Evolutionary conservation across 2,113 vertebrate genomes (phyloP).

Genomic region (Jacana jacana): DNA sequence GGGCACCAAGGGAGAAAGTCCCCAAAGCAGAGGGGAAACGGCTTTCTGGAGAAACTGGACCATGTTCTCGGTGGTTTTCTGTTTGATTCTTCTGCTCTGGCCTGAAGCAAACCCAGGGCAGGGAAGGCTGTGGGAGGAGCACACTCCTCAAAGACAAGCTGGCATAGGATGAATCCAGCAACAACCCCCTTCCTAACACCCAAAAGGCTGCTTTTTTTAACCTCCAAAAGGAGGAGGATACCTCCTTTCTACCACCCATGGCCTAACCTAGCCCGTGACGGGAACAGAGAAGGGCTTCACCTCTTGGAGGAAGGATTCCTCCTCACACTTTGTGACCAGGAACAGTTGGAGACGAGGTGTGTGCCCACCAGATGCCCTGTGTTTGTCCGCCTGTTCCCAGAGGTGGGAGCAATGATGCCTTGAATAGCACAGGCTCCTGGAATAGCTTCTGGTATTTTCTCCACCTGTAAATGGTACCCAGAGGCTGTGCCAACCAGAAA

Average conservation of each 20-base stretch:
- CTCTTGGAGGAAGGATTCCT: background rate
- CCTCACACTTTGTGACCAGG: background rate
- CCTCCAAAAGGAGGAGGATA: background rate
- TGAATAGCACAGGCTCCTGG: background rate
- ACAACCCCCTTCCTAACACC: background rate
- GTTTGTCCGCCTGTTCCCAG: background rate
- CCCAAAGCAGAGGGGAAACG: background rate
- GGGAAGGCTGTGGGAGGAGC: background rate
- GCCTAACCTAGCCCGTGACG: background rate
- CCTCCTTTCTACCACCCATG: background rate
- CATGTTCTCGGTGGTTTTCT: background rate
- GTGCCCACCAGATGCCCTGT: background rate
- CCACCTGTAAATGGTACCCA: background rate
- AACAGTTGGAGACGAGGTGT: accelerated
- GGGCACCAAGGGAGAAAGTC: background rate
- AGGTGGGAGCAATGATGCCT: background rate
- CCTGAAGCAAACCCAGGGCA: accelerated
- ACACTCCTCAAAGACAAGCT: accelerated
- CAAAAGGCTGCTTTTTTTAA: background rate
- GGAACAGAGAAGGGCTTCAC: background rate
- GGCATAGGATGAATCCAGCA: background rate
- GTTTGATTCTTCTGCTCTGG: background rate
- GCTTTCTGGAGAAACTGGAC: background rate
- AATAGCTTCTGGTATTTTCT: background rate
- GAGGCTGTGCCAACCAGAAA: background rate